Evolutionary conservation across 2,888 invertebrate species (phyloP).

Genomic region (Drosophila ustulata): DNA sequence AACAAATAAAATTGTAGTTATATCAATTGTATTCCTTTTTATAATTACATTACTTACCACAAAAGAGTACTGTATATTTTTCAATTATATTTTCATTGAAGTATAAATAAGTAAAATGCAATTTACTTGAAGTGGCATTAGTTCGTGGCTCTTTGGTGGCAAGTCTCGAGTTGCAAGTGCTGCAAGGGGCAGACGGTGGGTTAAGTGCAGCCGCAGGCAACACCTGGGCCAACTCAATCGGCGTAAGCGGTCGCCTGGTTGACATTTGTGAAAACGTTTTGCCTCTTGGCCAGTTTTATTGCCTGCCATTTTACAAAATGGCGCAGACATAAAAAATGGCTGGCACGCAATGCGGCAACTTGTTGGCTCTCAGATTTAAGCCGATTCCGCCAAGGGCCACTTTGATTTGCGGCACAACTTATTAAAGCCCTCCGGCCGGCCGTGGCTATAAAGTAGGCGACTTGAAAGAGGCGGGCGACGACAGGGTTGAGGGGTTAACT

Average conservation of each 20-base stretch:
- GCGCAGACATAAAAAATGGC: conserved; percentile 57
- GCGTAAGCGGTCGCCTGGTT: conserved; percentile 29
- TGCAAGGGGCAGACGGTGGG: conserved; percentile 1
- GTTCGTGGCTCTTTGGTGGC: background rate
- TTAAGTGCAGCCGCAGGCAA: conserved; percentile 10
- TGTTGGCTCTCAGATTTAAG: conserved; percentile 43
- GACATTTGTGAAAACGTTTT: conserved; percentile 48
- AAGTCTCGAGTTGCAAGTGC: background rate
- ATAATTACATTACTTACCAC: too few species aligned
- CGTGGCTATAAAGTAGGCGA: background rate
- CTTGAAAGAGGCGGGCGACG: background rate
- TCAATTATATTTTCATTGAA: background rate
- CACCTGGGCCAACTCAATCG: conserved; percentile 4
- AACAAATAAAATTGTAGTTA: too few species aligned
- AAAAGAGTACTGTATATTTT: too few species aligned
- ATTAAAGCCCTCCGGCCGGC: conserved; percentile 41
- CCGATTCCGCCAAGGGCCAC: conserved; percentile 16
- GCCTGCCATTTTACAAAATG: conserved; percentile 57
- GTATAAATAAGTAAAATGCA: background rate
- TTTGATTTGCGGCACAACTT: conserved; percentile 51
- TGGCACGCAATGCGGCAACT: conserved; percentile 62
- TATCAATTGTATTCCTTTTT: too few species aligned
- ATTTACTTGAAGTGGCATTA: background rate
- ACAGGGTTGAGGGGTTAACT: conserved; percentile 4
- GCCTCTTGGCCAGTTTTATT: conserved; percentile 51